Conservation (phyloP, 37 sponge, comb jelly and placozoan genomes). For the Tethya wilhelma region DNA sequence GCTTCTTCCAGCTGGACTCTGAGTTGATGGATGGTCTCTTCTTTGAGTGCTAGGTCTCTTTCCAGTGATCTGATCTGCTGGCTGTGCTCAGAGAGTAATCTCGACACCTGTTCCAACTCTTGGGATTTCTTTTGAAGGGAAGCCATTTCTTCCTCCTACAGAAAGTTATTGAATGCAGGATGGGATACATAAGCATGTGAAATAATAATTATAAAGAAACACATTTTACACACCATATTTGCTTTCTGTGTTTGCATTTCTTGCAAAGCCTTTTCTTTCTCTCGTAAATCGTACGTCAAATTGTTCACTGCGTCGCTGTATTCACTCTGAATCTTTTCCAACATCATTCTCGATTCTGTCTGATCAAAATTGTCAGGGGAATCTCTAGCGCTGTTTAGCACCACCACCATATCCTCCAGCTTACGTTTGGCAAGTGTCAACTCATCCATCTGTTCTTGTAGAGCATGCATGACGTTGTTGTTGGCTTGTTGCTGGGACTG, state of each 20-base stretch:
- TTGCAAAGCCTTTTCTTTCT: slow-evolving; percentile 14
- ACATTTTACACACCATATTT: slow-evolving; percentile 3
- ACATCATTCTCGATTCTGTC: neutral
- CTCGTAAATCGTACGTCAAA: slow-evolving; percentile 9
- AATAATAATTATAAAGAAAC: neutral
- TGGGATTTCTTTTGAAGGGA: neutral
- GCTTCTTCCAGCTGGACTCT: slow-evolving; percentile 9
- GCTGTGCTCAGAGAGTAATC: slow-evolving; percentile 8
- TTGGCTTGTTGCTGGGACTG: neutral
- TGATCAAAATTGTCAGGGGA: neutral
- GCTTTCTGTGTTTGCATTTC: slow-evolving; percentile 6
- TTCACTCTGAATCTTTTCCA: slow-evolving; percentile 20
- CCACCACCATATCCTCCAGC: slow-evolving; percentile 19
- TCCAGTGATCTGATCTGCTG: slow-evolving; percentile 13
- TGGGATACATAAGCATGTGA: neutral
- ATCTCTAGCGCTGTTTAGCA: neutral
- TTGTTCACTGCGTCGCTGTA: slow-evolving; percentile 2
- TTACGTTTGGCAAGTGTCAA: neutral
- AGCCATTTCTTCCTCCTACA: slow-evolving; percentile 25
- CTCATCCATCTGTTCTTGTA: slow-evolving; percentile 32
- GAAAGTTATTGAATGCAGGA: neutral
- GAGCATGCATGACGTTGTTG: neutral
- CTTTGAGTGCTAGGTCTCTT: slow-evolving; percentile 16
- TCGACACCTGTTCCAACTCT: neutral
- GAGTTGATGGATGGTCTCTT: slow-evolving; percentile 18